Conservation (phyloP, 35 echinoderm and acorn worm species). For the Ophioderma brevispina region DNA sequence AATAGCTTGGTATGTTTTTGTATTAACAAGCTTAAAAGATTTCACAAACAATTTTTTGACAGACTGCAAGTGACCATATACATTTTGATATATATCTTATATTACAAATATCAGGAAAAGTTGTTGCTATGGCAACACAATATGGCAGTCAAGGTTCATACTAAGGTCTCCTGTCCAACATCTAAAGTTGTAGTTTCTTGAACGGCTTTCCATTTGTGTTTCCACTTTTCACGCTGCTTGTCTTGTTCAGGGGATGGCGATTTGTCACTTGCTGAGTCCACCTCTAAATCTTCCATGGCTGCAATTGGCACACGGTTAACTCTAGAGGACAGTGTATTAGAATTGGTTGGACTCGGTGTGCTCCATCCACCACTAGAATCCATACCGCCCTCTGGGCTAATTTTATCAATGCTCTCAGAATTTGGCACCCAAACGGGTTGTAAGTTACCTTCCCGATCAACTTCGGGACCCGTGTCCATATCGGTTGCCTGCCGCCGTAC, state of each 20-base stretch:
- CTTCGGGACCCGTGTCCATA: neutral
- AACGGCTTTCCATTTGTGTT: conserved; percentile 21
- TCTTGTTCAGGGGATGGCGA: conserved; percentile 20
- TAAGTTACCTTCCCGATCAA: neutral
- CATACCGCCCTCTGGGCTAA: neutral
- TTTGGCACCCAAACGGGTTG: conserved; percentile 20
- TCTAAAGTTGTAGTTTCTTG: neutral
- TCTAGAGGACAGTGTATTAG: conserved; percentile 4
- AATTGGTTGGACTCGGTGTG: neutral
- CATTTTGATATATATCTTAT: conserved; percentile 5
- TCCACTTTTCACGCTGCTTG: conserved; percentile 10
- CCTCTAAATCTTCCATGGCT: conserved; percentile 37
- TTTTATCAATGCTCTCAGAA: neutral
- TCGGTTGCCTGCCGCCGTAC: conserved; percentile 30
- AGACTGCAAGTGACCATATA: neutral
- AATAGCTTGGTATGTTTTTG: too few species aligned
- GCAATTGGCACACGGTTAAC: conserved; percentile 29
- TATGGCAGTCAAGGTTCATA: conserved; percentile 12
- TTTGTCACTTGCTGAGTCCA: conserved; percentile 1
- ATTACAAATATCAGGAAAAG: neutral
- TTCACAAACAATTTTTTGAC: neutral
- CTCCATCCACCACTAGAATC: neutral
- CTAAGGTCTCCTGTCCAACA: conserved; percentile 39
- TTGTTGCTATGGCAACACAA: neutral
- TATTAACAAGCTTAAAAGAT: too few species aligned